phyloP scores from a whole-genome alignment of 2,888 invertebrate species.

The Acleris laterana region DNA sequence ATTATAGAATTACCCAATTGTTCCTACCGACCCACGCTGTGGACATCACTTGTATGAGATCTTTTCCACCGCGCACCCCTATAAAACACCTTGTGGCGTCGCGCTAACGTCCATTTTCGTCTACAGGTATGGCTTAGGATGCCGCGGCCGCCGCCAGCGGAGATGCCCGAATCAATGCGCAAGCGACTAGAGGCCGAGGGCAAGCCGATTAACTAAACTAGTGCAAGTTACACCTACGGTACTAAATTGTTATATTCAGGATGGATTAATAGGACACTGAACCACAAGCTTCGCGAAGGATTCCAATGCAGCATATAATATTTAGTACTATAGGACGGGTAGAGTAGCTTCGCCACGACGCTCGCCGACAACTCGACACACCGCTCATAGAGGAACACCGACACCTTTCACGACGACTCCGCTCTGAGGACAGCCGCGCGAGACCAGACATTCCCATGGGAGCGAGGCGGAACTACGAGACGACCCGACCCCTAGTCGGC shows the following conservation, averaged over 20 bases:
- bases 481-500: too few species aligned
- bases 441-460: constrained; percentile 1
- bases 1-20: constrained; percentile 71
- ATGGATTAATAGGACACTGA: constrained; percentile 1
- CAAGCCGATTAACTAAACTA: constrained; percentile 57
- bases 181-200: constrained; percentile 85
- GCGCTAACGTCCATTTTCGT: constrained; percentile 9
- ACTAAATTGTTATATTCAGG: constrained; percentile 8
- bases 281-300: constrained; percentile 3
- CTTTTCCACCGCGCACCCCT: neutral
- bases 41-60: constrained; percentile 60
- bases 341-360: constrained; percentile 14
- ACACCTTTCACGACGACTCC: neutral
- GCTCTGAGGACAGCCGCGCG: neutral
- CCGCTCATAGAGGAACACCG: neutral
- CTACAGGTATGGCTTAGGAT: constrained; percentile 88
- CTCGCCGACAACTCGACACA: neutral
- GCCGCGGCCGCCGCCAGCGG: constrained; percentile 97
- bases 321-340: constrained; percentile 24
- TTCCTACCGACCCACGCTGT: constrained; percentile 70
- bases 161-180: constrained; percentile 96
- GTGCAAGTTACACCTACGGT: constrained; percentile 28
- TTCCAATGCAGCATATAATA: neutral
- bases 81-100: neutral
- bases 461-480: neutral